Conservation (phyloP, 2,113 vertebrate species). For the Potamarius usumacintae region DNA sequence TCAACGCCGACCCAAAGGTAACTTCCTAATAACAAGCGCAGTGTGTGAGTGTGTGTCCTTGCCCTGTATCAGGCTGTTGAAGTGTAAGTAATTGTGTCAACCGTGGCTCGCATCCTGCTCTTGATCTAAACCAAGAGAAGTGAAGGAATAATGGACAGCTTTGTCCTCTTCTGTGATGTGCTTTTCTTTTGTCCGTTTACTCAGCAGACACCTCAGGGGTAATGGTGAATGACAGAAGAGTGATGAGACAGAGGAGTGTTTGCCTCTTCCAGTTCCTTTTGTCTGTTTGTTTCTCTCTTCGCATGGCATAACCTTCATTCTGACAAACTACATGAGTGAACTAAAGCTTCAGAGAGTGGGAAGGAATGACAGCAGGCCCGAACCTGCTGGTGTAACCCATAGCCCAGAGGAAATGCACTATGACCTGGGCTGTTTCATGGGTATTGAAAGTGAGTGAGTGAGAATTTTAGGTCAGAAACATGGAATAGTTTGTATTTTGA, state of each 20-base stretch:
- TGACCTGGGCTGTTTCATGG: background rate
- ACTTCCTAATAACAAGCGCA: background rate
- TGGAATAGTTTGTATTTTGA: background rate
- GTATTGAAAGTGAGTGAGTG: background rate
- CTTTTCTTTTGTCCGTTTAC: background rate
- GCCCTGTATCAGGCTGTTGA: background rate
- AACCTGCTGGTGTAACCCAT: background rate
- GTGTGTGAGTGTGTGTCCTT: too few species aligned
- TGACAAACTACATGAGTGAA: background rate
- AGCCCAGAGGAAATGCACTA: background rate
- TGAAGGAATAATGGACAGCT: background rate
- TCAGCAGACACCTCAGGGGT: constrained; percentile 6
- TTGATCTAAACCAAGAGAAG: background rate
- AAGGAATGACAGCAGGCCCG: background rate
- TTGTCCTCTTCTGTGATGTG: background rate
- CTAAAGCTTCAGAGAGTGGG: background rate
- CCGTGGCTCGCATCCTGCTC: background rate
- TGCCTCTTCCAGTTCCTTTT: background rate
- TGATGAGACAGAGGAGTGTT: background rate
- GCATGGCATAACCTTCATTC: background rate
- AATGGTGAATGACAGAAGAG: constrained; percentile 18
- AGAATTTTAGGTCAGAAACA: background rate
- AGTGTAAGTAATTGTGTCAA: constrained; percentile 4
- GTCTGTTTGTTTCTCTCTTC: background rate
- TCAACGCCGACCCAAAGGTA: background rate